A percentile compares a stretch with the other conserved stretches of the same genome.
These are phyloP conservation scores for Bibio marci DNA, from an alignment of 2,888 invertebrate genomes.

Conservation along the genomic window DNA sequence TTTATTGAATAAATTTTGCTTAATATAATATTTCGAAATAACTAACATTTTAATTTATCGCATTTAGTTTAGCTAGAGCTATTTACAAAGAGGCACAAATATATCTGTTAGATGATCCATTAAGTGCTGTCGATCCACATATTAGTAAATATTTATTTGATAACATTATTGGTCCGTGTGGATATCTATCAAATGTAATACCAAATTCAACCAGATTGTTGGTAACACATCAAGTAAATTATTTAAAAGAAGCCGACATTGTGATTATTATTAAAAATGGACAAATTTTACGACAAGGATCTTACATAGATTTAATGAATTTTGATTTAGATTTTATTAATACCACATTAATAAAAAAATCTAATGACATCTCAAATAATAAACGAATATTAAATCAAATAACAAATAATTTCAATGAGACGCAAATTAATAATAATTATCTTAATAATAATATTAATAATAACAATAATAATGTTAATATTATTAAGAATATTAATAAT, in stretches of 20 bases:
- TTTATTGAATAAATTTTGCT: not conserved
- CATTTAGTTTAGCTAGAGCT: conserved; percentile 43
- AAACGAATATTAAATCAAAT: too few relatives aligned
- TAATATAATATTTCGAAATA: not conserved
- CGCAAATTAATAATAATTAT: too few relatives aligned
- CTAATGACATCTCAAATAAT: conserved; percentile 17
- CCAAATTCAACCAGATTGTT: conserved; percentile 45
- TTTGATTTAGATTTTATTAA: conserved; percentile 34
- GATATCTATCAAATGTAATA: conserved; percentile 28
- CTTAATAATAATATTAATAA: too few relatives aligned
- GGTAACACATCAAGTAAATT: conserved; percentile 67
- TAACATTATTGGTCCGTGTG: conserved; percentile 42
- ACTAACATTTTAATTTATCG: too few relatives aligned
- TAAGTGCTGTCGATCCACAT: conserved; percentile 61
- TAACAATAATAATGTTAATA: too few relatives aligned
- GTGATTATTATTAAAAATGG: conserved; percentile 45
- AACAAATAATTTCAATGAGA: too few relatives aligned
- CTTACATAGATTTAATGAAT: conserved; percentile 31
- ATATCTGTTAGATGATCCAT: conserved; percentile 63
- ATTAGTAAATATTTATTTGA: conserved; percentile 62
- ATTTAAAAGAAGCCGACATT: conserved; percentile 40
- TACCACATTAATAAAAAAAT: conserved; percentile 30
- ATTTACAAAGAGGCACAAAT: conserved; percentile 57
- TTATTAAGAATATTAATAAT: too few relatives aligned
- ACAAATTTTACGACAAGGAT: conserved; percentile 28